phyloP scores from a whole-genome alignment of 2,888 invertebrate species.

The Augochlorella aurata region DNA sequence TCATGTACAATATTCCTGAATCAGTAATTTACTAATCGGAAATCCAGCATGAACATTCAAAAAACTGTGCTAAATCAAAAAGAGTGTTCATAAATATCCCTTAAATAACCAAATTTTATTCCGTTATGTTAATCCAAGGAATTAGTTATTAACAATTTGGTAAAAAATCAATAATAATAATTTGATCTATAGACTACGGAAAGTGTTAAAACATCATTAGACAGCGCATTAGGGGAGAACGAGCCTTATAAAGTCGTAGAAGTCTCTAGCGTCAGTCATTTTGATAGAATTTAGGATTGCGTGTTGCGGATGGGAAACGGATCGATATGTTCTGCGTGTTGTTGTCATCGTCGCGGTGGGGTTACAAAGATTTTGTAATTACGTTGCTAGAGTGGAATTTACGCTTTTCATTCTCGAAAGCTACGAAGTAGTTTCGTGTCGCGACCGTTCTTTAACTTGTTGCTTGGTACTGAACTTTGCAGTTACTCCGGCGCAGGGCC shows the following conservation, averaged over 20 bases:
- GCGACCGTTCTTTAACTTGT: slow-evolving; percentile 14
- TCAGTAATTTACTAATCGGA: too few relatives aligned
- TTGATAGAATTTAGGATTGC: neutral
- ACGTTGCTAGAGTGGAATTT: neutral
- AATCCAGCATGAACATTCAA: too few relatives aligned
- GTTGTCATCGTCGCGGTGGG: neutral
- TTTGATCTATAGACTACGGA: too few relatives aligned
- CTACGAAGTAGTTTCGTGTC: neutral
- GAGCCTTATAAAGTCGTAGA: neutral
- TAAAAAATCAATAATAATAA: too few relatives aligned
- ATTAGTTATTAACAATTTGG: too few relatives aligned
- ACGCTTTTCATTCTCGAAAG: neutral
- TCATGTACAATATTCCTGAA: too few relatives aligned
- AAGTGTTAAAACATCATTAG: too few relatives aligned
- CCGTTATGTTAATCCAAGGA: too few relatives aligned
- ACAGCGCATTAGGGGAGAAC: neutral
- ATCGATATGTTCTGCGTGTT: neutral
- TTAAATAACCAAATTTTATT: too few relatives aligned
- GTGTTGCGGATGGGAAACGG: neutral
- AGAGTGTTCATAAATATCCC: too few relatives aligned
- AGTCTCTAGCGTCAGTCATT: neutral
- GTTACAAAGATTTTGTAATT: neutral
- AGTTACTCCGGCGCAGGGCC: neutral
- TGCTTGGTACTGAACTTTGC: neutral
- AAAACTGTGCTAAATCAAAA: too few relatives aligned